Percentiles rank a stretch among this genome's conserved stretches.
Evolutionary conservation across 2,888 invertebrate genomes (phyloP).

Genomic region (Scotopteryx bipunctaria): DNA sequence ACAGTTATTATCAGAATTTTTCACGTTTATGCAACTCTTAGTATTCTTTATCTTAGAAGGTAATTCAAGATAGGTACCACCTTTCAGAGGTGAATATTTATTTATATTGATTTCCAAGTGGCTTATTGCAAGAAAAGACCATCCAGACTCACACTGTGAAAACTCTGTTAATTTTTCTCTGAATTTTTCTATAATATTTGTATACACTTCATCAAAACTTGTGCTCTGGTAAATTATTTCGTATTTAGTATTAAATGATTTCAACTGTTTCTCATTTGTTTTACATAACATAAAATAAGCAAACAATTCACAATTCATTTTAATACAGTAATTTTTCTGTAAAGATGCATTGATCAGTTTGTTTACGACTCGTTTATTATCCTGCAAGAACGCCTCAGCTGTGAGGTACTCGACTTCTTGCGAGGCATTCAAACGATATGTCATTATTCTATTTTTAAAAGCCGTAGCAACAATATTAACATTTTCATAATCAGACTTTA

Average conservation of each 20-base stretch:
- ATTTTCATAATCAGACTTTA: background rate
- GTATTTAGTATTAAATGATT: conserved; percentile 1
- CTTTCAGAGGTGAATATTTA: background rate
- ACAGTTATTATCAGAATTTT: background rate
- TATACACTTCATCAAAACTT: background rate
- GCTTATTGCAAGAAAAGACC: background rate
- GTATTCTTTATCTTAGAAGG: background rate
- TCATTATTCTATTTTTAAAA: conserved; percentile 4
- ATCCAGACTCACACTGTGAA: background rate
- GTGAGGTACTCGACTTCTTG: background rate
- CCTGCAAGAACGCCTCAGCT: background rate
- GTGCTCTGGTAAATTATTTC: conserved; percentile 3
- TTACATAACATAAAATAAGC: background rate
- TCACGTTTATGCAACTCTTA: background rate
- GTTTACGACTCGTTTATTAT: background rate
- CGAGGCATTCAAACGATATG: background rate
- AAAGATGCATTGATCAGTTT: background rate
- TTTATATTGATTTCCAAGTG: background rate
- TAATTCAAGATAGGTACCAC: background rate
- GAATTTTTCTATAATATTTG: background rate
- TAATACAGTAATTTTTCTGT: background rate
- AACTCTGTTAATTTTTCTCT: background rate
- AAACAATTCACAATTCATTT: background rate
- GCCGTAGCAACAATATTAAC: background rate
- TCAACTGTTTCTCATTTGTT: background rate